Evolutionary conservation across 92 coral and sea anemone genomes (phyloP).

Genomic region (Phymanthus crucifer): DNA sequence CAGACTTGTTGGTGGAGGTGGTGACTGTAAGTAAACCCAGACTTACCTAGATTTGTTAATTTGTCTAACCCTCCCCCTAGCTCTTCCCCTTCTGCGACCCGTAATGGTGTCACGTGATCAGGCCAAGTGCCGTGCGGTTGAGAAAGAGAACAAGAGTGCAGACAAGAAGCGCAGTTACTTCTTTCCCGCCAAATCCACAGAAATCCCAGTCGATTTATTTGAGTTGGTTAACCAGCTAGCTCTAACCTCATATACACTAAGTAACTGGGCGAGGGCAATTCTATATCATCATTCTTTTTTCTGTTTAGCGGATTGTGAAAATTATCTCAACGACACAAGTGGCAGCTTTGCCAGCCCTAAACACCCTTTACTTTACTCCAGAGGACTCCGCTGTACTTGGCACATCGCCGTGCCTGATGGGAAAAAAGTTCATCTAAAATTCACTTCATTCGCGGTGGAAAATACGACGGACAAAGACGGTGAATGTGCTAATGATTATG

Average conservation of each 20-base stretch:
- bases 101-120: no score
- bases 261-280: neutral
- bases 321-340: slow-evolving; percentile 5
- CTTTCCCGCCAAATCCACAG: no score
- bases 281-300: neutral
- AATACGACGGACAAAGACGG: slow-evolving; percentile 6
- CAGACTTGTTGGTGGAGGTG: neutral
- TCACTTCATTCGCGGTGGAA: slow-evolving; percentile 10
- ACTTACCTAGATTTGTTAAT: no score
- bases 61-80: no score
- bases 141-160: no score
- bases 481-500: slow-evolving; percentile 11
- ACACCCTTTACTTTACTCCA: slow-evolving; percentile 5
- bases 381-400: slow-evolving; percentile 1
- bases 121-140: no score
- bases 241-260: no score
- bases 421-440: neutral
- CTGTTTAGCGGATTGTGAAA: neutral
- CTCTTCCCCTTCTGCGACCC: no score
- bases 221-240: no score
- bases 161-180: no score
- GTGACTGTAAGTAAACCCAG: neutral
- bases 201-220: no score
- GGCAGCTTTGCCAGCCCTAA: slow-evolving; percentile 15
- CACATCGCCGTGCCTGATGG: slow-evolving; percentile 13